Percentiles rank a stretch among this genome's conserved stretches.
Conservation (phyloP, 2,888 invertebrate species). For the Brassicogethes aeneus region DNA sequence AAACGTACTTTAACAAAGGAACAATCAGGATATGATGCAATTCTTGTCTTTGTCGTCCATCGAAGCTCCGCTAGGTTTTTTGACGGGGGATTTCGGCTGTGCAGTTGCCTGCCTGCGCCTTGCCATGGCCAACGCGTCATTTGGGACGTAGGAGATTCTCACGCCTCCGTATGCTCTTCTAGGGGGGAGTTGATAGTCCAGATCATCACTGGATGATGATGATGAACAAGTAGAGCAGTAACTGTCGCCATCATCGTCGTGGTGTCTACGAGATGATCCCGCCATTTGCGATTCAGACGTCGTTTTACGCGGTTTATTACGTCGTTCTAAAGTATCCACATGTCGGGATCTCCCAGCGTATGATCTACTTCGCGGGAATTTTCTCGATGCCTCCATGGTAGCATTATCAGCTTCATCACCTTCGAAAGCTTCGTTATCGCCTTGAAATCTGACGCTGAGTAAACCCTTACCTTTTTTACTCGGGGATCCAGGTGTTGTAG, state of each 20-base stretch:
- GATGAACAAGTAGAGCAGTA: slow-evolving; percentile 86
- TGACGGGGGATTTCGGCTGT: slow-evolving; percentile 37
- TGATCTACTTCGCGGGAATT: slow-evolving; percentile 45
- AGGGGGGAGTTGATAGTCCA: slow-evolving; percentile 78
- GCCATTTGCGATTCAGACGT: slow-evolving; percentile 33
- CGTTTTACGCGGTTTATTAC: slow-evolving; percentile 29
- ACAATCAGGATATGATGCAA: slow-evolving; percentile 76
- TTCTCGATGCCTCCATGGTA: slow-evolving; percentile 29
- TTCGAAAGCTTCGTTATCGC: slow-evolving; percentile 42
- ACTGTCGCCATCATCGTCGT: slow-evolving; percentile 62
- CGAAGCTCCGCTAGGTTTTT: slow-evolving; percentile 29
- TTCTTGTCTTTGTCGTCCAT: slow-evolving; percentile 64
- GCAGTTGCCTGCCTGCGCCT: slow-evolving; percentile 51
- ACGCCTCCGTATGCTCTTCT: slow-evolving; percentile 80
- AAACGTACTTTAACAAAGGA: slow-evolving; percentile 8
- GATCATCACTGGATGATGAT: slow-evolving; percentile 78
- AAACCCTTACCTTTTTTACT: slow-evolving; percentile 36
- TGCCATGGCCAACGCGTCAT: slow-evolving; percentile 80
- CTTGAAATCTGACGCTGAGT: slow-evolving; percentile 47
- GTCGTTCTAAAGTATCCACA: slow-evolving; percentile 31
- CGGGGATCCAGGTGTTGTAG: slow-evolving; percentile 37
- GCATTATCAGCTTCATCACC: slow-evolving; percentile 37
- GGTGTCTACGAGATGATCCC: slow-evolving; percentile 21
- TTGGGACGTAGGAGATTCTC: slow-evolving; percentile 86
- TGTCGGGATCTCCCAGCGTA: slow-evolving; percentile 44